Conservation (phyloP, 2,113 vertebrate species). For the Brachionichthys hirsutus region DNA sequence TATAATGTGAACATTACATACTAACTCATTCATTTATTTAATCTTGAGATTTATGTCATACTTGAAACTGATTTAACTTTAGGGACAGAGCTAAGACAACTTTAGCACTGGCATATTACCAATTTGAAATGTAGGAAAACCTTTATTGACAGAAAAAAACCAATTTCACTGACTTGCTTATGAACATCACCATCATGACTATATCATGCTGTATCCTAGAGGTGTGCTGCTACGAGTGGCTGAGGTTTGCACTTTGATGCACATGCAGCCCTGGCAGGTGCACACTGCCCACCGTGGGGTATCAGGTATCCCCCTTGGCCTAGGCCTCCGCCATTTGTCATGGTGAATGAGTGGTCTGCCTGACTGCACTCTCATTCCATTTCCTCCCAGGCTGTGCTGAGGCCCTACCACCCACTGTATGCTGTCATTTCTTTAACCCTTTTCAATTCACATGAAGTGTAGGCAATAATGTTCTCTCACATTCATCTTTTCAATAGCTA, state of each 20-base stretch:
- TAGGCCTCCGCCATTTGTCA: conserved; percentile 79
- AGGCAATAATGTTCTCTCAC: conserved; percentile 76
- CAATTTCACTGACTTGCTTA: neutral
- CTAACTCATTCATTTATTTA: no score
- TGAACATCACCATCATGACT: conserved; percentile 3
- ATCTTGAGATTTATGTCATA: no score
- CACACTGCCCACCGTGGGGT: conserved; percentile 64
- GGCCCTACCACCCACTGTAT: conserved; percentile 77
- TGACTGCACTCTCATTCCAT: conserved; percentile 79
- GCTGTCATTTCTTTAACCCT: conserved; percentile 73
- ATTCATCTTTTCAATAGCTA: conserved; percentile 73
- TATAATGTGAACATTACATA: neutral
- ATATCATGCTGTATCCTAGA: conserved; percentile 16
- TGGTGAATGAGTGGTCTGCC: conserved; percentile 77
- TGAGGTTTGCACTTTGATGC: conserved; percentile 60
- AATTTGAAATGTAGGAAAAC: no score
- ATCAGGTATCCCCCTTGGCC: conserved; percentile 74
- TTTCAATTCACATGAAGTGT: conserved; percentile 77
- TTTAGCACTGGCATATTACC: no score
- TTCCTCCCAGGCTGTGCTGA: conserved; percentile 71
- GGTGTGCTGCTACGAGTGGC: conserved; percentile 53
- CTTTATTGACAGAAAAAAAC: no score
- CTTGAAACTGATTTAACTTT: no score
- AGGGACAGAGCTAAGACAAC: no score
- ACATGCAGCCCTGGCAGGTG: conserved; percentile 67